Evolutionary conservation across 2,888 invertebrate genomes (phyloP).

Genomic region (Amitus sp.): DNA sequence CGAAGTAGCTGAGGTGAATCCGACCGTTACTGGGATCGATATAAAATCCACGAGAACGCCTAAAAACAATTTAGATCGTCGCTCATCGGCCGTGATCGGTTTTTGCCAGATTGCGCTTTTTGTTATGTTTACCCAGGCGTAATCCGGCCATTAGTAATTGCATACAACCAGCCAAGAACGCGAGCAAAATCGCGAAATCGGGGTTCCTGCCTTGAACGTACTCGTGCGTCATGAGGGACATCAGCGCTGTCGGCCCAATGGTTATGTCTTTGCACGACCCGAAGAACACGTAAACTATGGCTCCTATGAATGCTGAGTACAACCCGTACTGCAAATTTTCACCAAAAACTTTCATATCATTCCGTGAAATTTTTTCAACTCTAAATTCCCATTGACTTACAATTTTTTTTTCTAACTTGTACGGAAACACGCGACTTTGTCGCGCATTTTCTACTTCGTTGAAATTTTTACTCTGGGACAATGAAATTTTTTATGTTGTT

Average conservation of each 20-base stretch:
- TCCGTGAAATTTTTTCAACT: no score
- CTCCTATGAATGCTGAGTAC: slow-evolving; percentile 94
- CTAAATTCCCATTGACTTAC: no score
- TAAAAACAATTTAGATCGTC: slow-evolving; percentile 64
- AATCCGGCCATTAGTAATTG: slow-evolving; percentile 84
- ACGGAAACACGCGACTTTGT: no score
- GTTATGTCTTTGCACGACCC: slow-evolving; percentile 91
- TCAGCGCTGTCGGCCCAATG: slow-evolving; percentile 92
- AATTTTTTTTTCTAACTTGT: no score
- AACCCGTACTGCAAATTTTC: slow-evolving; percentile 81
- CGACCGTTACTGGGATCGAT: slow-evolving; percentile 88
- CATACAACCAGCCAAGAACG: slow-evolving; percentile 84
- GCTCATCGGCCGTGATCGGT: no score
- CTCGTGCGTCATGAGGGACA: slow-evolving; percentile 90
- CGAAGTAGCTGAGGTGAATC: slow-evolving; percentile 91
- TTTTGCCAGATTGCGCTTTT: no score
- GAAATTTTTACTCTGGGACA: no score
- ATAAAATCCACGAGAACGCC: slow-evolving; percentile 91
- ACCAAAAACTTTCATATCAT: no score
- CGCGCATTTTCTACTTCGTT: no score
- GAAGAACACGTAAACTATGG: slow-evolving; percentile 89
- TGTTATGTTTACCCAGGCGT: slow-evolving; percentile 81
- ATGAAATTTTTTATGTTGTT: no score
- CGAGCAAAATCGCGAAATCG: slow-evolving; percentile 84
- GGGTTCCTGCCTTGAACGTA: slow-evolving; percentile 77